Evolutionary conservation across 2,888 invertebrate genomes (phyloP).

Genomic region (Panzeria rudis): DNA sequence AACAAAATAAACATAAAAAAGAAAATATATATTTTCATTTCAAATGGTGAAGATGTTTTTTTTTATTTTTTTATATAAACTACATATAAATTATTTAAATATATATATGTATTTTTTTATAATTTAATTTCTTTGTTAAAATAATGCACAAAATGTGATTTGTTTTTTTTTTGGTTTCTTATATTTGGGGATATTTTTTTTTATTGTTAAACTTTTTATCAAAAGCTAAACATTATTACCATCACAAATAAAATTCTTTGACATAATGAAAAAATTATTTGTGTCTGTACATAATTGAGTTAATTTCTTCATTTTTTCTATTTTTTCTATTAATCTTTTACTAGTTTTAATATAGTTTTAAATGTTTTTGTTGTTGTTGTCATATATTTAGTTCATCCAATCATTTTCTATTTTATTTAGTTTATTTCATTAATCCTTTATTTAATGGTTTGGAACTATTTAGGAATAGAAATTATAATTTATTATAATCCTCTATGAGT

Average conservation of each 20-base stretch:
- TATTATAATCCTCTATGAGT: background rate
- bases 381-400: conserved; percentile 39
- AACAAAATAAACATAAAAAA: conserved; percentile 46
- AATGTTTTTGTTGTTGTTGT: conserved; percentile 46
- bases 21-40: conserved; percentile 20
- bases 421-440: conserved; percentile 17
- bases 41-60: conserved; percentile 54
- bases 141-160: conserved; percentile 73
- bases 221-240: conserved; percentile 71
- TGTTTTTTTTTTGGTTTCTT: conserved; percentile 61
- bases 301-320: conserved; percentile 71
- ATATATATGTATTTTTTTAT: conserved; percentile 55
- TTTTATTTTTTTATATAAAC: conserved; percentile 57
- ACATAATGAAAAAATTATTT: conserved; percentile 51
- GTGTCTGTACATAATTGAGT: conserved; percentile 71
- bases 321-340: conserved; percentile 21
- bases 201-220: conserved; percentile 66
- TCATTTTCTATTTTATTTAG: conserved; percentile 43
- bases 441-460: conserved; percentile 45
- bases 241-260: conserved; percentile 61
- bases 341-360: conserved; percentile 19
- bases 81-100: conserved; percentile 72
- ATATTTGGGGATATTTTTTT: conserved; percentile 50
- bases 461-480: conserved; percentile 18
- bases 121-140: conserved; percentile 69